Conservation (phyloP, 35 echinoderm and acorn worm genomes). For the Holothuria glaberrima region DNA sequence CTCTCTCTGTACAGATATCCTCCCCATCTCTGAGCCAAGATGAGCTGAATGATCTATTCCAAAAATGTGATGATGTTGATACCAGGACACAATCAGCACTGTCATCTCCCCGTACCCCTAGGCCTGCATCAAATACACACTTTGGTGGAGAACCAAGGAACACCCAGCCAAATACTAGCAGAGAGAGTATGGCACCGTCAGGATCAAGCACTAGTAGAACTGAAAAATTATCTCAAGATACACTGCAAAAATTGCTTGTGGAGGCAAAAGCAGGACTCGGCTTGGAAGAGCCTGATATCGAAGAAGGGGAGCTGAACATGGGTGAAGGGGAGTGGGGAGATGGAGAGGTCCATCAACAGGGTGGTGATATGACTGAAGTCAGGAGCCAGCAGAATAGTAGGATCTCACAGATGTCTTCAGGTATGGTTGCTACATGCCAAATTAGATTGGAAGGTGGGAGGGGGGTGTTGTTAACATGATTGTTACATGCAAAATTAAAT, state of each 20-base stretch:
- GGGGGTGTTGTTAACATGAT: too few species aligned
- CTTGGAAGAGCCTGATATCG: background rate
- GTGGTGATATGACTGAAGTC: background rate
- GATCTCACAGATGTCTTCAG: slow-evolving; percentile 20
- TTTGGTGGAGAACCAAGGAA: background rate
- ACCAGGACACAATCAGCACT: slow-evolving; percentile 70
- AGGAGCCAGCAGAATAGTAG: background rate
- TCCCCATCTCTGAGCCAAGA: slow-evolving; percentile 67
- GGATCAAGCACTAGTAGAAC: slow-evolving; percentile 14
- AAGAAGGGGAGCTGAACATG: background rate
- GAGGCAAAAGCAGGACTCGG: slow-evolving; percentile 73
- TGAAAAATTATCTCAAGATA: slow-evolving; percentile 65
- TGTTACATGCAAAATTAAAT: too few species aligned
- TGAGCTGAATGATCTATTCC: slow-evolving; percentile 66
- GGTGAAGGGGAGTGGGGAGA: background rate
- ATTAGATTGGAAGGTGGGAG: too few species aligned
- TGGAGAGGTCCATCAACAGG: background rate
- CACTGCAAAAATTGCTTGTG: slow-evolving; percentile 62
- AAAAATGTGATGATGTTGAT: slow-evolving; percentile 78
- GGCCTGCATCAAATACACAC: background rate
- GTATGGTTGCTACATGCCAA: background rate
- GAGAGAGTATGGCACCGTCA: background rate
- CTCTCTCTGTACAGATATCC: slow-evolving; percentile 20
- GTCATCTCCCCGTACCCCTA: slow-evolving; percentile 60
- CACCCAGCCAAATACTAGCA: background rate